Conservation (phyloP, 2,113 vertebrate genomes). For the Pelecanoides urinatrix region DNA sequence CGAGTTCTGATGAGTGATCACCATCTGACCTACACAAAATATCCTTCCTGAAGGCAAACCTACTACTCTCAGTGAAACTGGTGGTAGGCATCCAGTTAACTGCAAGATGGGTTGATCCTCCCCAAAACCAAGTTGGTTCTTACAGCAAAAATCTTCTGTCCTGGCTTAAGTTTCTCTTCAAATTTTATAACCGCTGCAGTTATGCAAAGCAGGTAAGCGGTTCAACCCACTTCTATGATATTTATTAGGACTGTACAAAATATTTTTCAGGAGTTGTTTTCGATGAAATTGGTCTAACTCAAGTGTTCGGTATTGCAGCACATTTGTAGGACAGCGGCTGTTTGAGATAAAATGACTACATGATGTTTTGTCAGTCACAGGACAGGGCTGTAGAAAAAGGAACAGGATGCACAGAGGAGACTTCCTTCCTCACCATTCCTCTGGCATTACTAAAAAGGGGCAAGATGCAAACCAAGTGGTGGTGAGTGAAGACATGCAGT, state of each 20-base stretch:
- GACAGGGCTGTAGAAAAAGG: neutral
- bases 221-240: neutral
- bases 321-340: neutral
- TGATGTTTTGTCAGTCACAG: neutral
- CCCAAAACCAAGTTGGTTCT: neutral
- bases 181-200: neutral
- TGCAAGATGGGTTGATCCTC: neutral
- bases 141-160: neutral
- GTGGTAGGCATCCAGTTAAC: neutral
- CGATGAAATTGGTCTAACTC: neutral
- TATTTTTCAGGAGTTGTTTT: neutral
- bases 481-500: neutral
- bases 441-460: constrained; percentile 37
- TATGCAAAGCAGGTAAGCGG: neutral
- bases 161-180: neutral
- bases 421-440: constrained; percentile 63
- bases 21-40: constrained; percentile 12
- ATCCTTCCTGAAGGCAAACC: neutral
- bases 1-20: constrained; percentile 17
- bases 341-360: neutral
- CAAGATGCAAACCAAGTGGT: neutral
- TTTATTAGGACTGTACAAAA: neutral
- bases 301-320: neutral
- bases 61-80: neutral
- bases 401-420: constrained; percentile 40